Evolutionary conservation across 2,113 vertebrate genomes (phyloP).

Genomic region (Plestiodon gilberti): DNA sequence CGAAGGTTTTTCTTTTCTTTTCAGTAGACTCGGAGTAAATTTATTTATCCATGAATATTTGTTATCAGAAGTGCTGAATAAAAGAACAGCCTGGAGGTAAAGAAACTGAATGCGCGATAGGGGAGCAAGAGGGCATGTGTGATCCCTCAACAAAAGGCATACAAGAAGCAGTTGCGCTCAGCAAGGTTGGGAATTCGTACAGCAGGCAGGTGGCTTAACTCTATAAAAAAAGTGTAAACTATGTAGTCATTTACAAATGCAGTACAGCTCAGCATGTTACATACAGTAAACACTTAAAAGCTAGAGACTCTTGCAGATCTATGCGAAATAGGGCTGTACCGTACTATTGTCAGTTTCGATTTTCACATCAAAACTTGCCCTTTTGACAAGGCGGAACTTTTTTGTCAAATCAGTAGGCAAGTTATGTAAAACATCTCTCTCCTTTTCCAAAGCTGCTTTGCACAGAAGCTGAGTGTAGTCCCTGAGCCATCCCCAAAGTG

Average conservation of each 20-base stretch:
- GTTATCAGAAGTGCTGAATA: conserved; percentile 4
- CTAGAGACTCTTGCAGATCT: neutral
- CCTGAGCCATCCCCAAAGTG: neutral
- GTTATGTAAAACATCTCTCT: neutral
- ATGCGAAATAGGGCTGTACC: neutral
- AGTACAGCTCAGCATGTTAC: neutral
- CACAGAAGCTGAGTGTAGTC: neutral
- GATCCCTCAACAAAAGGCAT: conserved; percentile 1
- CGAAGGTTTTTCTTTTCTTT: neutral
- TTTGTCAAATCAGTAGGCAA: neutral
- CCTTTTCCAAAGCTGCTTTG: neutral
- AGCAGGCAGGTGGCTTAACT: conserved; percentile 3
- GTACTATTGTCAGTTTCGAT: neutral
- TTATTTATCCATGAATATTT: conserved; percentile 21
- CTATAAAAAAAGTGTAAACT: neutral
- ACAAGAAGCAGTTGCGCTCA: neutral
- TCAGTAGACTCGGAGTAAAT: conserved; percentile 29
- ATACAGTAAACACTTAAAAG: neutral
- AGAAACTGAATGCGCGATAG: conserved; percentile 22
- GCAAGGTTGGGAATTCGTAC: neutral
- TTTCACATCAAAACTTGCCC: neutral
- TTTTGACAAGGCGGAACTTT: neutral
- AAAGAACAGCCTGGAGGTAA: neutral
- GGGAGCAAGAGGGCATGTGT: conserved; percentile 3
- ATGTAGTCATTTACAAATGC: neutral